Percentiles rank a stretch among this genome's conserved stretches.
These are phyloP conservation scores for Otis tarda DNA, from an alignment of 2,113 vertebrate genomes.

Conservation along the genomic window DNA sequence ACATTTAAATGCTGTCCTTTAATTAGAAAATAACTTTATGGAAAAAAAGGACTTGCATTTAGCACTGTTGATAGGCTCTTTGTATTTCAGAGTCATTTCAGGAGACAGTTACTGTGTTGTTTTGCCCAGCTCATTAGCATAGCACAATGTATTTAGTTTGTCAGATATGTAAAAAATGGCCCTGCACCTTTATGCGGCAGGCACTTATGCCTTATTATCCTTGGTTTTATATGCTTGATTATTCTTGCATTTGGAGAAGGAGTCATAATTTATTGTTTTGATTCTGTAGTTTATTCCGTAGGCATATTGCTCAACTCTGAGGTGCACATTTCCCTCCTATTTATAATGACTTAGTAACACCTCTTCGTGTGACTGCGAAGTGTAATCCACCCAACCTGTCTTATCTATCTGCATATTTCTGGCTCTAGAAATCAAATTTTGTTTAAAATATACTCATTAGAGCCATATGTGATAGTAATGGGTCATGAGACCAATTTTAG, in stretches of 20 bases:
- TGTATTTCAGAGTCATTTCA: background rate
- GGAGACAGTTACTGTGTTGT: background rate
- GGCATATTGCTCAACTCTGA: background rate
- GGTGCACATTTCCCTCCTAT: background rate
- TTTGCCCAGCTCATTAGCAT: background rate
- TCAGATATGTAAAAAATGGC: background rate
- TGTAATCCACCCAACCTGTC: background rate
- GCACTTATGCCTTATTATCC: background rate
- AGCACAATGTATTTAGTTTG: background rate
- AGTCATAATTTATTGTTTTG: slow-evolving; percentile 1
- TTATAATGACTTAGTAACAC: background rate
- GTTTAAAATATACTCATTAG: background rate
- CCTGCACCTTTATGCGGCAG: background rate
- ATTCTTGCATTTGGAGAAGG: background rate
- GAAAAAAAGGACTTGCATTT: background rate
- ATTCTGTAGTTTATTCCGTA: slow-evolving; percentile 7
- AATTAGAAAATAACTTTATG: background rate
- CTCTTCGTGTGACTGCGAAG: background rate
- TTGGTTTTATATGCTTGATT: background rate
- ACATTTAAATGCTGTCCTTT: background rate
- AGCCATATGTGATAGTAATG: background rate
- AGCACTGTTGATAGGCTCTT: background rate
- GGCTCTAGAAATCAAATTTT: background rate
- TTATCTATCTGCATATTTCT: background rate
- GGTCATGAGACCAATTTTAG: background rate